phyloP scores from a whole-genome alignment of 2,797 vertebrate genomes.

The Pampus argenteus region DNA sequence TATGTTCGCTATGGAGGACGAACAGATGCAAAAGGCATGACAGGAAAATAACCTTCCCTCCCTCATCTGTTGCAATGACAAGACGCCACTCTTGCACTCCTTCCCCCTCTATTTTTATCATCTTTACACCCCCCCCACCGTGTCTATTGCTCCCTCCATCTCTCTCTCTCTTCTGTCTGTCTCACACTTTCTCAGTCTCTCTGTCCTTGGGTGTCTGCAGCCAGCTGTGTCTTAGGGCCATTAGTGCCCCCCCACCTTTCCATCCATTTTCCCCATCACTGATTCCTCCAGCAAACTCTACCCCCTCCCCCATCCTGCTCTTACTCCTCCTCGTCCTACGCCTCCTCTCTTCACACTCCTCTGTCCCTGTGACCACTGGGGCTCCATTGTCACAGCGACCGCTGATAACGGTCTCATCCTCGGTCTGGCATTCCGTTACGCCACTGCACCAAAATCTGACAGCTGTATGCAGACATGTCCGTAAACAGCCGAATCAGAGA shows the following conservation, averaged over 20 bases:
- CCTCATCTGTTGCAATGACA: slow-evolving; percentile 56
- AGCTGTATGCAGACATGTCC: slow-evolving; percentile 2
- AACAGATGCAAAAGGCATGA: slow-evolving; percentile 71
- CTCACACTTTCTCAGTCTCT: slow-evolving; percentile 68
- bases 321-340: slow-evolving; percentile 43
- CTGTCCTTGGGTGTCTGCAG: slow-evolving; percentile 85
- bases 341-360: slow-evolving; percentile 52
- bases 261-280: slow-evolving; percentile 84
- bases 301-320: slow-evolving; percentile 61
- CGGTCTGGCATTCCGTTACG: slow-evolving; percentile 54
- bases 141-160: slow-evolving; percentile 32
- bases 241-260: slow-evolving; percentile 68
- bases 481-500: slow-evolving; percentile 18
- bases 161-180: slow-evolving; percentile 37
- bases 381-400: slow-evolving; percentile 74
- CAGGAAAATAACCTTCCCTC: slow-evolving; percentile 75
- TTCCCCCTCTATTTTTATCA: slow-evolving; percentile 72
- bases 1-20: slow-evolving; percentile 19
- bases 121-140: slow-evolving; percentile 44
- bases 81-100: slow-evolving; percentile 53
- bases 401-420: slow-evolving; percentile 65
- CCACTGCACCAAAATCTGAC: slow-evolving; percentile 72
- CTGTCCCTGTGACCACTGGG: slow-evolving; percentile 74
- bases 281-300: slow-evolving; percentile 77
- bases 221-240: slow-evolving; percentile 85